Conservation (phyloP, 2,797 vertebrate genomes). For the Parauchenoglanis punctatus region DNA sequence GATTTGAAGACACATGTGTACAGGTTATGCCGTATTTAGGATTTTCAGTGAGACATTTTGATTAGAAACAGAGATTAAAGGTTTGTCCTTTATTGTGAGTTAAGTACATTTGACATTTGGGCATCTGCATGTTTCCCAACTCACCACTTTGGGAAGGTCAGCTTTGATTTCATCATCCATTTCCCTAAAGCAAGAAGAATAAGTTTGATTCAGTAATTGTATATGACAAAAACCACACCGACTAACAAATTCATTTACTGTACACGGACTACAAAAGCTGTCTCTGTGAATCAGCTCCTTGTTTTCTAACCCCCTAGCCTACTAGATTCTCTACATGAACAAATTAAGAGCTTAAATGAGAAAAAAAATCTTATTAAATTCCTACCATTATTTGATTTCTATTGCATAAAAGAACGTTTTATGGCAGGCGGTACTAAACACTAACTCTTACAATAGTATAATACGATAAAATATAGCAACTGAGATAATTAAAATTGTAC, state of each 20-base stretch:
- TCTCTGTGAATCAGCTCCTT: not conserved
- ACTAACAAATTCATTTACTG: not conserved
- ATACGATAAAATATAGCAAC: not conserved
- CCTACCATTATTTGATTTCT: not conserved
- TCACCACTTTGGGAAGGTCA: slow-evolving; percentile 82
- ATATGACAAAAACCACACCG: not conserved
- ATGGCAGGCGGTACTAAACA: not conserved
- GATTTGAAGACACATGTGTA: no score
- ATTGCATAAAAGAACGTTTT: not conserved
- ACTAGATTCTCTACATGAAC: not conserved
- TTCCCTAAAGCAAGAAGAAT: slow-evolving; percentile 73
- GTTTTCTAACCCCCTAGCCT: not conserved
- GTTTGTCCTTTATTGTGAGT: not conserved
- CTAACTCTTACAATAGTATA: not conserved
- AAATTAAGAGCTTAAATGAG: not conserved
- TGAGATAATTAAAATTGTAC: not conserved
- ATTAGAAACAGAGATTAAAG: not conserved
- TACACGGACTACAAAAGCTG: not conserved
- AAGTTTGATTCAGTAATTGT: not conserved
- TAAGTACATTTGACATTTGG: not conserved
- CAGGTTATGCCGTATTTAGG: not conserved
- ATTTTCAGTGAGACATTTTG: not conserved
- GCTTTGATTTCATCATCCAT: slow-evolving; percentile 85
- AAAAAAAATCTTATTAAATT: not conserved
- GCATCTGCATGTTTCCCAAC: not conserved